Conservation (phyloP, 2,888 invertebrate genomes). For the Nemapogon koenigi region DNA sequence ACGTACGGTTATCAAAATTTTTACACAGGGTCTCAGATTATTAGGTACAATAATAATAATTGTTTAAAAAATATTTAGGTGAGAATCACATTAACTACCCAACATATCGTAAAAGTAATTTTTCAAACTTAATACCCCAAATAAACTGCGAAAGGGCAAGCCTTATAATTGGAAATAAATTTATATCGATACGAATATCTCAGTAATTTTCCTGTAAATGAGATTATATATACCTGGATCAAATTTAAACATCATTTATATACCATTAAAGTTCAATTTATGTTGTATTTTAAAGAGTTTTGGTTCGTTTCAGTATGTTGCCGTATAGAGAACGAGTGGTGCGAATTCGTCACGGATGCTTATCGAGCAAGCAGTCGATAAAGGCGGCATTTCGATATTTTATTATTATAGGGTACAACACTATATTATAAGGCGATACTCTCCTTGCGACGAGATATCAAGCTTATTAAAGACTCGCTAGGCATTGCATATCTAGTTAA, state of each 20-base stretch:
- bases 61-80: not conserved
- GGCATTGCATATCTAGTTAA: too few species aligned
- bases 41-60: not conserved
- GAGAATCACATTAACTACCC: not conserved
- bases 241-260: not conserved
- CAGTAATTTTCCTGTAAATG: slow-evolving; percentile 27
- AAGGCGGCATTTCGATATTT: slow-evolving; percentile 54
- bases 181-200: slow-evolving; percentile 50
- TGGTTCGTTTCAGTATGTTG: not conserved
- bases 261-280: not conserved
- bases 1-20: not conserved
- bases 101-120: too few species aligned
- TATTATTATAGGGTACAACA: slow-evolving; percentile 44
- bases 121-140: slow-evolving; percentile 10
- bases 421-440: slow-evolving; percentile 39
- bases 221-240: slow-evolving; percentile 8
- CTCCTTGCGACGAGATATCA: slow-evolving; percentile 35
- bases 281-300: not conserved
- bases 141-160: slow-evolving; percentile 32
- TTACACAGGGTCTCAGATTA: not conserved
- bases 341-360: slow-evolving; percentile 63
- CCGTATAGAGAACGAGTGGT: slow-evolving; percentile 37
- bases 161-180: slow-evolving; percentile 53
- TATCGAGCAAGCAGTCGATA: slow-evolving; percentile 57
- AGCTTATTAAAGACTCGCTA: too few species aligned